Conservation (phyloP, 2,797 vertebrate species). For the Columba guinea region DNA sequence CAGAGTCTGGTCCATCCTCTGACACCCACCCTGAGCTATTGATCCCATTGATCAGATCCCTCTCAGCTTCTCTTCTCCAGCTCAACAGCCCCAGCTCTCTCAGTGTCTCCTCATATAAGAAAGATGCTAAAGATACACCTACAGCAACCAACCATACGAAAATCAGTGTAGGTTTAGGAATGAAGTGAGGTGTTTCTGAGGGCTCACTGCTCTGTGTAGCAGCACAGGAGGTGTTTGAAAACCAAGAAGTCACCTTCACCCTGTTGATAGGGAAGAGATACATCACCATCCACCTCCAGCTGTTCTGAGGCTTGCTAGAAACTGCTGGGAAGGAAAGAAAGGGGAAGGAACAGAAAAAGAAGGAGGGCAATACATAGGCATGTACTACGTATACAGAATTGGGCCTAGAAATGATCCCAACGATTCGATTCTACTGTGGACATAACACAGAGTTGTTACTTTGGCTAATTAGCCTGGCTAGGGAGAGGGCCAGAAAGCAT, state of each 20-base stretch:
- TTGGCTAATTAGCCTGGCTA: background rate
- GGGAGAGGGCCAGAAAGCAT: background rate
- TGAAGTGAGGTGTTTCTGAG: background rate
- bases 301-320: background rate
- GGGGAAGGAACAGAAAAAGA: background rate
- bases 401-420: background rate
- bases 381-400: background rate
- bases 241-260: background rate
- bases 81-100: no score
- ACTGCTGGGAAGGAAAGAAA: background rate
- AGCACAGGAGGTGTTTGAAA: background rate
- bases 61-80: no score
- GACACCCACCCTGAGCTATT: no score
- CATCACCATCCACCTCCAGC: background rate
- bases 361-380: fast-evolving
- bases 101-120: no score
- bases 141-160: background rate
- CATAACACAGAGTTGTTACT: background rate
- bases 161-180: background rate
- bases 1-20: no score
- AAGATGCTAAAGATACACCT: background rate
- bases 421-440: background rate
- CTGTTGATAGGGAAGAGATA: background rate
- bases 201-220: background rate
- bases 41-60: no score